A percentile compares a stretch with the other conserved stretches of the same genome.
Conservation (phyloP, 1,140 invertebrate species). For the Trachymyrmex cornetzi region DNA sequence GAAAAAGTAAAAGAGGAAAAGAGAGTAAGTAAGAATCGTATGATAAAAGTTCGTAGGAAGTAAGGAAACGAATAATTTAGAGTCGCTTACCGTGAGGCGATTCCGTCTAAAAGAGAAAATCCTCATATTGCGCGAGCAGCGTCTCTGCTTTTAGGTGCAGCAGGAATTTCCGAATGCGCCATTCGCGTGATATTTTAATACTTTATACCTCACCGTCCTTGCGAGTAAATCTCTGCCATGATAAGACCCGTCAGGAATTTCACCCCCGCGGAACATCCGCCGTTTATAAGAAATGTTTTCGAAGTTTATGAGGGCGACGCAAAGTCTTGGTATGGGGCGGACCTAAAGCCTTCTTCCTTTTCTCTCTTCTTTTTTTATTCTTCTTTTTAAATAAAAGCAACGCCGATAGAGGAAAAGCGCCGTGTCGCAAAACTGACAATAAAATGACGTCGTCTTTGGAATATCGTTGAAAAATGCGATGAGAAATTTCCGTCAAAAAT, state of each 20-base stretch:
- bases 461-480: slow-evolving; percentile 57
- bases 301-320: slow-evolving; percentile 74
- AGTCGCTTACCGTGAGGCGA: slow-evolving; percentile 32
- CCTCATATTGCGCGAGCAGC: slow-evolving; percentile 50
- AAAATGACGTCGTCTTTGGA: slow-evolving; percentile 53
- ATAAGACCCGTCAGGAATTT: slow-evolving; percentile 74
- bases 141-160: slow-evolving; percentile 44
- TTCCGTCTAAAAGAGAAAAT: slow-evolving; percentile 41
- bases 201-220: slow-evolving; percentile 63
- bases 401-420: slow-evolving; percentile 19
- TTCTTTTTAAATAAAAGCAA: slow-evolving; percentile 65
- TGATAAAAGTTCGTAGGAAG: slow-evolving; percentile 17
- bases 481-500: slow-evolving; percentile 9
- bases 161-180: slow-evolving; percentile 65
- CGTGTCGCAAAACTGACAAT: slow-evolving; percentile 60
- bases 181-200: slow-evolving; percentile 76
- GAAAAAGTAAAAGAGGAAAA: not conserved
- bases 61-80: slow-evolving; percentile 53
- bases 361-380: slow-evolving; percentile 27
- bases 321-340: slow-evolving; percentile 43
- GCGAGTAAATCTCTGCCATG: slow-evolving; percentile 72
- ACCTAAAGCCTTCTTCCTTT: slow-evolving; percentile 53
- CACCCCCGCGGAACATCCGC: slow-evolving; percentile 71
- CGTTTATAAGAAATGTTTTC: slow-evolving; percentile 77
- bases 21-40: not conserved